Conservation (phyloP, 2,113 vertebrate genomes). For the Malaclemys terrapin region DNA sequence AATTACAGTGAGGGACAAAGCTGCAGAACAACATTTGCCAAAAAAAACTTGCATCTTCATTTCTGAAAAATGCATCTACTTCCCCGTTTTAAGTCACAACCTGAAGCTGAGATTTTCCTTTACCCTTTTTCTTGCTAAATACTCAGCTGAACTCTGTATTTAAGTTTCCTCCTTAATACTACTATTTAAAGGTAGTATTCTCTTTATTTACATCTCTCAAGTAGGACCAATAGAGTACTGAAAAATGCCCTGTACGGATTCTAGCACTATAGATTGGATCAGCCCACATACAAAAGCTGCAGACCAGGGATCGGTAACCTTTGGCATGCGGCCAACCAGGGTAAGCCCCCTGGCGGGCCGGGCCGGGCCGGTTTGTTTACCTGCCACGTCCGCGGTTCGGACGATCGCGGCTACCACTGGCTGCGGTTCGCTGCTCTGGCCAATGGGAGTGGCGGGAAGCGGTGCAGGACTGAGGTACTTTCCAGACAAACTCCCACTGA, state of each 20-base stretch:
- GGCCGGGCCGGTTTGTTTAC: too few species aligned
- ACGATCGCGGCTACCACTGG: too few species aligned
- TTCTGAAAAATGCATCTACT: neutral
- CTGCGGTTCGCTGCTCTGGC: too few species aligned
- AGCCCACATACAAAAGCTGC: neutral
- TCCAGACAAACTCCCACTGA: neutral
- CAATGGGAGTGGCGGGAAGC: too few species aligned
- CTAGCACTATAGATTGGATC: neutral
- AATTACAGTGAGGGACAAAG: neutral
- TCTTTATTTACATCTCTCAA: neutral
- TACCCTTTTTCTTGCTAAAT: neutral
- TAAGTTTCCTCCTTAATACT: neutral
- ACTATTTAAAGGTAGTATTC: neutral
- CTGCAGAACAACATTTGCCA: neutral
- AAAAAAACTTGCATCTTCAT: neutral
- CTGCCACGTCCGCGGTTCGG: too few species aligned
- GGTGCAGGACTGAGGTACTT: neutral
- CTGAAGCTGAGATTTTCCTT: neutral
- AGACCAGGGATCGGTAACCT: too few species aligned
- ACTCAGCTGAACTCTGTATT: neutral
- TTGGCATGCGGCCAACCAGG: too few species aligned
- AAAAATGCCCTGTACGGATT: neutral
- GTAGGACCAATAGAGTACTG: neutral
- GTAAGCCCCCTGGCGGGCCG: too few species aligned
- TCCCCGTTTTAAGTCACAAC: neutral